Conservation (phyloP, 1,140 invertebrate species). For the Bombus turneri region DNA sequence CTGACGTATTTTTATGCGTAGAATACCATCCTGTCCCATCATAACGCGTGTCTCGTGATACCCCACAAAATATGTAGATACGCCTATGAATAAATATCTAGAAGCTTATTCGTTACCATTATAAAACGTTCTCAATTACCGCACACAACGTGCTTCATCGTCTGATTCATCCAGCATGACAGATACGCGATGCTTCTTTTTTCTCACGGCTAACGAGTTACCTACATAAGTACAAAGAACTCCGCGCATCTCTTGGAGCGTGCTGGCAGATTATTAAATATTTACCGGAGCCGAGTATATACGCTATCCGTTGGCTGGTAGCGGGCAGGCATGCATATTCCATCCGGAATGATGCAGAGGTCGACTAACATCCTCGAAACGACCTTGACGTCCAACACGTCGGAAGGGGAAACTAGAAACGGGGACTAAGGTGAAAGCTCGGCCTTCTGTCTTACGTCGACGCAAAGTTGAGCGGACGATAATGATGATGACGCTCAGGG, state of each 20-base stretch:
- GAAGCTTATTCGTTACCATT: background rate
- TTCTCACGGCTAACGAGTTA: background rate
- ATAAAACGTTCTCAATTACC: background rate
- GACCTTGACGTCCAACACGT: constrained; percentile 54
- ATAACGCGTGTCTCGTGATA: too few species aligned
- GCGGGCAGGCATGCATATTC: constrained; percentile 46
- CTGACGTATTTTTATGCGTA: too few species aligned
- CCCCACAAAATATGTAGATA: too few species aligned
- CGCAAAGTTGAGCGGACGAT: constrained; percentile 51
- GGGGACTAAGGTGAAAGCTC: constrained; percentile 66
- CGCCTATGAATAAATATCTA: background rate
- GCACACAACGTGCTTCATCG: background rate
- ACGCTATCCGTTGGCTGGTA: constrained; percentile 7
- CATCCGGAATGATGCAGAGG: constrained; percentile 58
- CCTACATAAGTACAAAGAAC: background rate
- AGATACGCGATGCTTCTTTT: background rate
- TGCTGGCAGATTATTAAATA: constrained; percentile 45
- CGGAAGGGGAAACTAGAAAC: constrained; percentile 48
- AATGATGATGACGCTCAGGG: constrained; percentile 40
- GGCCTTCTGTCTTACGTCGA: constrained; percentile 57
- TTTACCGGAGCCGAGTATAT: constrained; percentile 36
- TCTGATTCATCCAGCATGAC: background rate
- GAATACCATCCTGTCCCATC: too few species aligned
- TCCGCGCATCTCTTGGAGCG: background rate
- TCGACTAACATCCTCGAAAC: constrained; percentile 61